Conservation (phyloP, 2,888 invertebrate species). For the Coleophora flavipennella region DNA sequence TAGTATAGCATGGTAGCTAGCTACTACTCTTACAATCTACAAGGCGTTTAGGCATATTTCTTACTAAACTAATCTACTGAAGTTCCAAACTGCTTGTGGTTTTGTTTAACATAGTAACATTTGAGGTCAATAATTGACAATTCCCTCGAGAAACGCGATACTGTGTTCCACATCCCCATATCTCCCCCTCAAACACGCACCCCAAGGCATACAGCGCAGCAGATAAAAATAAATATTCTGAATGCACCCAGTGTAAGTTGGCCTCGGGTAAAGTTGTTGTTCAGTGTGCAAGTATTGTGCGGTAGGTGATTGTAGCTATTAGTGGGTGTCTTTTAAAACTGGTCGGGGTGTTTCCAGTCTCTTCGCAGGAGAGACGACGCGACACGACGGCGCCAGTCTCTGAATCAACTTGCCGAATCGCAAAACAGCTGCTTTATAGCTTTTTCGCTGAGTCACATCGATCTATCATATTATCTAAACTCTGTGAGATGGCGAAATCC, state of each 20-base stretch:
- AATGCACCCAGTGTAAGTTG: conserved; percentile 2
- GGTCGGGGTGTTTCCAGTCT: conserved; percentile 26
- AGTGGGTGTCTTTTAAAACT: conserved; percentile 18
- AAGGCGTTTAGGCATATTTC: too few relatives aligned
- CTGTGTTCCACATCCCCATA: too few relatives aligned
- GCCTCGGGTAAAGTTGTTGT: conserved; percentile 4
- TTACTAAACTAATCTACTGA: too few relatives aligned
- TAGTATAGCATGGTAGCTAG: too few relatives aligned
- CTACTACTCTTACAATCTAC: too few relatives aligned
- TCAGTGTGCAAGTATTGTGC: conserved; percentile 8
- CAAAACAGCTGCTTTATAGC: conserved; percentile 38
- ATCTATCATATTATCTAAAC: conserved; percentile 28
- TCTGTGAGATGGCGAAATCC: neutral
- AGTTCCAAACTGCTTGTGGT: neutral
- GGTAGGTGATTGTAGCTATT: conserved; percentile 12
- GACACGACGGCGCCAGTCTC: conserved; percentile 37
- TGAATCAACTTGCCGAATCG: conserved; percentile 28
- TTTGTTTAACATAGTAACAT: too few relatives aligned
- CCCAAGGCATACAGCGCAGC: conserved; percentile 1
- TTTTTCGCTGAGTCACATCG: conserved; percentile 36
- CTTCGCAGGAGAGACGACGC: conserved; percentile 29
- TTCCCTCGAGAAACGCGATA: too few relatives aligned
- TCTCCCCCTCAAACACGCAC: neutral
- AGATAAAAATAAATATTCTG: conserved; percentile 10
- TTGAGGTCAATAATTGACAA: too few relatives aligned